Evolutionary conservation across 2,888 invertebrate genomes (phyloP).

Genomic region (Operophtera brumata): DNA sequence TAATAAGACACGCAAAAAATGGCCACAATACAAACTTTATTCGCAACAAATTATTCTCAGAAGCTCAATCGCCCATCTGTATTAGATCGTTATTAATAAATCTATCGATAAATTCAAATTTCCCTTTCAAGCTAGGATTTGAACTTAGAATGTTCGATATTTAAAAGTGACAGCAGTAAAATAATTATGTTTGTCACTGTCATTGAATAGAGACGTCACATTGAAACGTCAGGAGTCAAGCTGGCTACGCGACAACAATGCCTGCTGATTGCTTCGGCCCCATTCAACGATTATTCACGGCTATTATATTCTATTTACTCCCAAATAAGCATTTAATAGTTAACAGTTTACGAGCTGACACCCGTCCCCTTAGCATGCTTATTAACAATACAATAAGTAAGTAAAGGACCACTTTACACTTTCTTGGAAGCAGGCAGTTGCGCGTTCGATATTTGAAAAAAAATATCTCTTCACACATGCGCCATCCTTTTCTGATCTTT

Average conservation of each 20-base stretch:
- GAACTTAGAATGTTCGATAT: slow-evolving; percentile 24
- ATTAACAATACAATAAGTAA: slow-evolving; percentile 81
- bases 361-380: slow-evolving; percentile 73
- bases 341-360: slow-evolving; percentile 50
- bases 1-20: slow-evolving; percentile 10
- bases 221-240: slow-evolving; percentile 59
- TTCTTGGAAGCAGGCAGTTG: slow-evolving; percentile 77
- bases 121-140: slow-evolving; percentile 20
- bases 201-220: slow-evolving; percentile 57
- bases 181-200: slow-evolving; percentile 41
- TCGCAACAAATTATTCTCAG: slow-evolving; percentile 71
- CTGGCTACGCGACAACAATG: slow-evolving; percentile 59
- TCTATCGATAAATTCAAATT: slow-evolving; percentile 21
- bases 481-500: slow-evolving; percentile 51
- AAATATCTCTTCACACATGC: slow-evolving; percentile 51
- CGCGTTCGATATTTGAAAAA: slow-evolving; percentile 44
- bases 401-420: slow-evolving; percentile 78
- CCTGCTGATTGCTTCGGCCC: slow-evolving; percentile 65
- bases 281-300: slow-evolving; percentile 75
- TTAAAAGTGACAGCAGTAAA: slow-evolving; percentile 32
- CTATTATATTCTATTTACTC: slow-evolving; percentile 80
- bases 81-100: slow-evolving; percentile 46
- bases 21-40: slow-evolving; percentile 45
- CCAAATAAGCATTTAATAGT: slow-evolving; percentile 80
- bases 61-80: slow-evolving; percentile 55